A percentile compares a stretch with the other conserved stretches of the same genome.
These are phyloP conservation scores for Lamprologus ornatipinnis DNA, from an alignment of 2,113 vertebrate species.

Conservation along the genomic window DNA sequence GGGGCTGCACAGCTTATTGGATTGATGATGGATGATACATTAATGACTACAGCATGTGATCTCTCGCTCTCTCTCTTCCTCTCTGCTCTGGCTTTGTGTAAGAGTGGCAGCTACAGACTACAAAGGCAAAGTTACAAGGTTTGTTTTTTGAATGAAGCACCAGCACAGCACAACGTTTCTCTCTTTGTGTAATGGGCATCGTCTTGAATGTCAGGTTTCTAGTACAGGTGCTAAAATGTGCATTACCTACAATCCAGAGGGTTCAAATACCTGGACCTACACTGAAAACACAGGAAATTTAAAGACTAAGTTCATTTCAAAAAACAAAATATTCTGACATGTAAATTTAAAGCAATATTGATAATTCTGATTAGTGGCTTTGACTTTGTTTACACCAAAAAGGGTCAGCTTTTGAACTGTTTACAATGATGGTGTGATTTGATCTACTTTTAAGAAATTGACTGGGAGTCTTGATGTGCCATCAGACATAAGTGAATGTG, in stretches of 20 bases:
- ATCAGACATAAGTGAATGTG: neutral
- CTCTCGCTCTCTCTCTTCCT: neutral
- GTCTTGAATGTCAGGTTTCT: neutral
- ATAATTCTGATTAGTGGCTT: neutral
- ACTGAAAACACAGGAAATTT: neutral
- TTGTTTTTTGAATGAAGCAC: neutral
- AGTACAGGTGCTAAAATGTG: neutral
- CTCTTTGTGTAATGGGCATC: neutral
- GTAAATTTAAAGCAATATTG: neutral
- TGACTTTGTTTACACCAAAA: neutral
- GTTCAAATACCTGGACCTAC: neutral
- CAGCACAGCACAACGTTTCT: neutral
- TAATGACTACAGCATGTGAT: conserved; percentile 40
- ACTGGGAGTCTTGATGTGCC: neutral
- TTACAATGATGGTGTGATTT: neutral
- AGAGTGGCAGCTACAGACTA: neutral
- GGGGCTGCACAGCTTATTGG: neutral
- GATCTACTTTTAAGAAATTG: neutral
- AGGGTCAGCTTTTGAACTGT: neutral
- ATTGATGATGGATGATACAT: conserved; percentile 39
- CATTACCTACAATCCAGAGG: neutral
- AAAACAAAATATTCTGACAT: neutral
- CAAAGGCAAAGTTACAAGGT: neutral
- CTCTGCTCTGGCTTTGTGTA: neutral
- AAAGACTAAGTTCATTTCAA: neutral